Percentiles rank a stretch among this genome's conserved stretches.
Conservation (phyloP, 2,888 invertebrate species). For the Acrocyrtus sp. region DNA sequence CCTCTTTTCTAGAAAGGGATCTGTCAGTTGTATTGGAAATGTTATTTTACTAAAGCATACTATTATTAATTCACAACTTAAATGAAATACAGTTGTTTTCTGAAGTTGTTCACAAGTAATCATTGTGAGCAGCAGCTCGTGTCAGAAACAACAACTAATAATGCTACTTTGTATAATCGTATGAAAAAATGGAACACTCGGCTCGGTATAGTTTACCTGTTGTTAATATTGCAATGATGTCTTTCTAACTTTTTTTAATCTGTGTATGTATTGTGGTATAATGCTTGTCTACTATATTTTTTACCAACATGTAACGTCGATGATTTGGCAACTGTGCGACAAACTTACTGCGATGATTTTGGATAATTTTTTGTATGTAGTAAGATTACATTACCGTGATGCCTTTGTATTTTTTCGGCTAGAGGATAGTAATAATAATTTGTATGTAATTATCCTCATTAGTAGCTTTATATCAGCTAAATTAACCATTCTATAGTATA, state of each 20-base stretch:
- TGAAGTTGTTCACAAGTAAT: conserved; percentile 39
- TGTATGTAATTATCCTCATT: too few relatives aligned
- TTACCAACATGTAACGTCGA: too few relatives aligned
- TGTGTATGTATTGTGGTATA: conserved; percentile 26
- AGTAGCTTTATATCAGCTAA: too few relatives aligned
- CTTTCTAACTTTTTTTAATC: conserved; percentile 14
- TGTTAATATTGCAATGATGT: too few relatives aligned
- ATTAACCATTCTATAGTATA: too few relatives aligned
- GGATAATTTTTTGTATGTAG: too few relatives aligned
- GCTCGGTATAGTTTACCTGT: conserved; percentile 37
- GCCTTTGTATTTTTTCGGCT: too few relatives aligned
- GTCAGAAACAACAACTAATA: conserved; percentile 55
- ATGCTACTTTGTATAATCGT: conserved; percentile 61
- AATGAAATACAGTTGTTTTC: conserved; percentile 31
- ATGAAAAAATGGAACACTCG: conserved; percentile 31
- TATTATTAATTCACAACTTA: too few relatives aligned
- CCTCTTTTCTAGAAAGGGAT: conserved; percentile 13
- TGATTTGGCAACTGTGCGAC: too few relatives aligned
- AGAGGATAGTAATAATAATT: too few relatives aligned
- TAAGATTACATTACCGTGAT: too few relatives aligned
- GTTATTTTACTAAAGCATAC: conserved; percentile 30
- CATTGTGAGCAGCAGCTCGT: conserved; percentile 46
- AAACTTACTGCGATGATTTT: too few relatives aligned
- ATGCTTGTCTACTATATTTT: conserved; percentile 43
- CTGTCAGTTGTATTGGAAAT: conserved; percentile 7